phyloP scores from a whole-genome alignment of 2,113 vertebrate genomes.

The Melierax canorus region DNA sequence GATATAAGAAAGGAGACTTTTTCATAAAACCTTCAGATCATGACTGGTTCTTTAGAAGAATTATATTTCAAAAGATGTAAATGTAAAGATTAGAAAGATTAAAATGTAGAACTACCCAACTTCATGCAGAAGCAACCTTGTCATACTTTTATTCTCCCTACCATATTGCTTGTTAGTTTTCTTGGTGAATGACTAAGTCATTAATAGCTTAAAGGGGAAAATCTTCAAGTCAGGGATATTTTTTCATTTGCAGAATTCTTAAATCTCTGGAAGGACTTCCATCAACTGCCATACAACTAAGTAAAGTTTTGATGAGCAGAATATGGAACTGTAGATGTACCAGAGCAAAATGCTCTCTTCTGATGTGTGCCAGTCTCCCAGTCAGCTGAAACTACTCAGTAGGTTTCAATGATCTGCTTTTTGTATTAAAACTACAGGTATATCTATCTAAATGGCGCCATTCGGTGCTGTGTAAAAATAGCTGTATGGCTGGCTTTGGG shows the following conservation, averaged over 20 bases:
- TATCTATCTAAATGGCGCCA: background rate
- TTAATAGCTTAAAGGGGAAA: background rate
- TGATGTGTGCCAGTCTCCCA: background rate
- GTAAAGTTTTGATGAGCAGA: background rate
- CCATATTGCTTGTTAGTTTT: background rate
- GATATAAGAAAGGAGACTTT: background rate
- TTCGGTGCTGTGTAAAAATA: background rate
- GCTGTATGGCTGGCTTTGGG: background rate
- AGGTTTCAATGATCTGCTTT: background rate
- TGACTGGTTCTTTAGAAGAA: background rate
- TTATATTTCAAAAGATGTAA: background rate
- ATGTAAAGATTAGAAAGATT: background rate
- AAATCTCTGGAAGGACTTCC: background rate
- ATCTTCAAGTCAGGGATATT: background rate
- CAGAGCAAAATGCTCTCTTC: background rate
- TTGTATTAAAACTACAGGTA: background rate
- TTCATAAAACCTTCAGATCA: background rate
- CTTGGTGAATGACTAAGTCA: background rate
- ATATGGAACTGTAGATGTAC: background rate
- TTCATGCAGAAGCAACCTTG: background rate
- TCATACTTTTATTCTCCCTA: background rate
- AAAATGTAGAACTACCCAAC: background rate
- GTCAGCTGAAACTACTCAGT: background rate
- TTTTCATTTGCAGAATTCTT: background rate
- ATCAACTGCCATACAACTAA: background rate